Conservation (phyloP, 2,888 invertebrate species). For the Lycophotia porphyrea region DNA sequence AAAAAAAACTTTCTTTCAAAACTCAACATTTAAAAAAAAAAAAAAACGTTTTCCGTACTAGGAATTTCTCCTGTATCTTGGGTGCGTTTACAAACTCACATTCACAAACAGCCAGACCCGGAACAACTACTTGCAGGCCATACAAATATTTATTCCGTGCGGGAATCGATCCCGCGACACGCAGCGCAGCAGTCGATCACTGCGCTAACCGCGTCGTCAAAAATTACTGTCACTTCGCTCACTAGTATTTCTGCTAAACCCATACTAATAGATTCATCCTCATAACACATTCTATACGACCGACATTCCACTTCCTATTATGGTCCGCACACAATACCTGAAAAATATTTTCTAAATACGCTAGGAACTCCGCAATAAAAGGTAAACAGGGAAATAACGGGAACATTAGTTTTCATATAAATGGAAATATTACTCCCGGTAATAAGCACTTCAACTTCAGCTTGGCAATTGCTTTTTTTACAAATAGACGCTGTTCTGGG, state of each 20-base stretch:
- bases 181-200: no score
- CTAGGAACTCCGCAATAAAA: conserved; percentile 64
- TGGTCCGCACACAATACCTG: conserved; percentile 38
- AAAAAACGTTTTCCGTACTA: no score
- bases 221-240: not conserved
- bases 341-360: conserved; percentile 52
- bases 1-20: not conserved
- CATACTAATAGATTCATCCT: conserved; percentile 4
- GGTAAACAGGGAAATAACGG: conserved; percentile 65
- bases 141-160: no score
- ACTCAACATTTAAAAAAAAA: no score
- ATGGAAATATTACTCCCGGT: conserved; percentile 69
- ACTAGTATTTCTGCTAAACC: conserved; percentile 1
- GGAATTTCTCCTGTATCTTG: no score
- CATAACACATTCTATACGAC: conserved; percentile 16
- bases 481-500: conserved; percentile 73
- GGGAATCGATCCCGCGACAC: no score
- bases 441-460: conserved; percentile 71
- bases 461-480: conserved; percentile 71
- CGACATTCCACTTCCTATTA: conserved; percentile 36
- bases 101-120: no score
- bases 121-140: no score
- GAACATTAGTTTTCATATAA: conserved; percentile 71
- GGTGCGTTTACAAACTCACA: no score
- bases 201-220: no score